Base-by-base conservation (phyloP, 2,113 vertebrate species). In the Mirounga angustirostris region DNA sequence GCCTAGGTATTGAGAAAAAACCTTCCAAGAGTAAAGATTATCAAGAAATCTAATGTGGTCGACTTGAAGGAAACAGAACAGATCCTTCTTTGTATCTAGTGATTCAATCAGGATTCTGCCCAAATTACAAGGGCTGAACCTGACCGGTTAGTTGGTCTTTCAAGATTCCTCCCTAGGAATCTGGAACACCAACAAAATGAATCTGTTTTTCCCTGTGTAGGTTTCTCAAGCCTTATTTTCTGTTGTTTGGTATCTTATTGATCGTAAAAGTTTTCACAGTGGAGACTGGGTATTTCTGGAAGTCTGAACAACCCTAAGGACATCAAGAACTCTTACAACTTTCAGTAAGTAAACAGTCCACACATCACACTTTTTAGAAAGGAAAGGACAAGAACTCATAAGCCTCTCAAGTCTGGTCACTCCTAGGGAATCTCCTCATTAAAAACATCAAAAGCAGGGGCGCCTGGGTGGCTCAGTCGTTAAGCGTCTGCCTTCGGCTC, bases 201-300 rank as follows among this genome's bases (percentile, higher is more conserved):
- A 43, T 21, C 50, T 76, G 9, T 26, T 89, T 79, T 82, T 30
- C 61, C 15, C 4, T 1, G 12, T 2, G 40, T 40, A 36, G 26
- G 21, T 63, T 63, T 54, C 79, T 74, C 9, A 5, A 59, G 58
- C 8, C 79, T 67, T 81, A 69, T 78, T 93, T 95, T 89, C 65
- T 94, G 63, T 26, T 52, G 40, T 59, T 13, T 90, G 58, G 56
- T 71, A 59, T 59, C 50, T 71, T 21, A 69, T 2, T 28, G 59
- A 89, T 40, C 36, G 28, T 54, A 7, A 95, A 73, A 61, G 33
- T 46, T 81, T 28, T 91, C 50, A 56, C 11, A 58, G 63, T 33
- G 40, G 54, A 79, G 18, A 79, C 14, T 69, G 14, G 15, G 16
- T n/a, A 36, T 46, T 54, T 59, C n/a, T 96, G 52, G 16, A 69